These are phyloP conservation scores for Prionace glauca DNA, from an alignment of 2,797 vertebrate genomes.

Conservation along the genomic window DNA sequence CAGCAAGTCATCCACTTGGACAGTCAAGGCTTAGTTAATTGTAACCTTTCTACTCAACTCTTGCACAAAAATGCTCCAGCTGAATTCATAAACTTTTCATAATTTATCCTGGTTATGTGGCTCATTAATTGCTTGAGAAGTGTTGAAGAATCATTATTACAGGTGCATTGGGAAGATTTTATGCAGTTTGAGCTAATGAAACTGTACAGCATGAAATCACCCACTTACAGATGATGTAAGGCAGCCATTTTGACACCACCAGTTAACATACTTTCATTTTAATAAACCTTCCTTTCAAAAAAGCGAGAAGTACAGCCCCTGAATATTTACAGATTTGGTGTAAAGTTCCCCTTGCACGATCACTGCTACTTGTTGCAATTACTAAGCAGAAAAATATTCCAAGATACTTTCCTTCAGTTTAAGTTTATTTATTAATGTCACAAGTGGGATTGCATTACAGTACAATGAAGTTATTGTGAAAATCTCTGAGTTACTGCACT, in stretches of 20 bases:
- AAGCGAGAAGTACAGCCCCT: not conserved
- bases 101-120: not conserved
- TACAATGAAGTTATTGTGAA: too few relatives aligned
- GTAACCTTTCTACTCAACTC: not conserved
- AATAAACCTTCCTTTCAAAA: not conserved
- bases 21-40: not conserved
- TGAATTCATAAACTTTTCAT: not conserved
- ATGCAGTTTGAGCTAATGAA: not conserved
- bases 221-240: not conserved
- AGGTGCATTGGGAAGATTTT: not conserved
- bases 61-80: not conserved
- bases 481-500: too few relatives aligned
- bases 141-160: not conserved
- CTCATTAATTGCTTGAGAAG: slow-evolving; percentile 10
- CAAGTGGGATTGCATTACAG: too few relatives aligned
- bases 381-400: not conserved
- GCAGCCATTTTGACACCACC: not conserved
- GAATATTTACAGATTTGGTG: not conserved
- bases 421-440: too few relatives aligned
- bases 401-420: not conserved
- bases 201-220: slow-evolving; percentile 17
- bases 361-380: not conserved
- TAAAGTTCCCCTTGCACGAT: not conserved
- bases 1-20: not conserved
- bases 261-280: not conserved